Percentiles rank a stretch among this genome's conserved stretches.
Conservation (phyloP, 2,797 vertebrate genomes). For the Myotis planiceps region DNA sequence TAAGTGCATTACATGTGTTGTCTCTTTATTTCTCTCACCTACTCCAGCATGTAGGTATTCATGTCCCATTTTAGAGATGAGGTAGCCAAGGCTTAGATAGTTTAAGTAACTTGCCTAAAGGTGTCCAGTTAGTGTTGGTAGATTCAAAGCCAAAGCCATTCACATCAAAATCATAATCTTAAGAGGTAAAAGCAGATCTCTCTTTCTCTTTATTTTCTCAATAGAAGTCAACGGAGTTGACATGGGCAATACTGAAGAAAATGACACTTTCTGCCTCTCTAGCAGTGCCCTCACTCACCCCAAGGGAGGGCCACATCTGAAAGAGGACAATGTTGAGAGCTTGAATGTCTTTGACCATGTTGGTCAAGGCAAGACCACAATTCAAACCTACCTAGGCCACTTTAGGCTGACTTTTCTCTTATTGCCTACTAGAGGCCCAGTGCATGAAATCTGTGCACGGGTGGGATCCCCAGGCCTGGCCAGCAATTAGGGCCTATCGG, state of each 20-base stretch:
- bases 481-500: no score
- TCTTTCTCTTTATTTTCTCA: background rate
- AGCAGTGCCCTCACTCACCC: background rate
- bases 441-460: no score
- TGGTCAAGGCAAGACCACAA: background rate
- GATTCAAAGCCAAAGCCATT: background rate
- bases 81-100: background rate
- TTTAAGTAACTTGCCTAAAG: background rate
- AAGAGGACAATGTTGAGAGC: background rate
- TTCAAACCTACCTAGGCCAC: background rate
- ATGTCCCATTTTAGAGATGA: background rate
- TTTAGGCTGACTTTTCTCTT: background rate
- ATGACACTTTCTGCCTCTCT: background rate
- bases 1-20: background rate
- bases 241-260: fast-evolving
- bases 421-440: no score
- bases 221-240: background rate
- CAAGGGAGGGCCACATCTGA: background rate
- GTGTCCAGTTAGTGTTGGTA: background rate
- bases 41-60: background rate
- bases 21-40: background rate
- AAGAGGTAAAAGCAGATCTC: background rate
- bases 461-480: no score
- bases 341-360: background rate
- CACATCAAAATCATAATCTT: background rate